Percentiles rank a stretch among this genome's conserved stretches.
phyloP scores from a whole-genome alignment of 2,797 vertebrate genomes.

The Clarias laeviceps region DNA sequence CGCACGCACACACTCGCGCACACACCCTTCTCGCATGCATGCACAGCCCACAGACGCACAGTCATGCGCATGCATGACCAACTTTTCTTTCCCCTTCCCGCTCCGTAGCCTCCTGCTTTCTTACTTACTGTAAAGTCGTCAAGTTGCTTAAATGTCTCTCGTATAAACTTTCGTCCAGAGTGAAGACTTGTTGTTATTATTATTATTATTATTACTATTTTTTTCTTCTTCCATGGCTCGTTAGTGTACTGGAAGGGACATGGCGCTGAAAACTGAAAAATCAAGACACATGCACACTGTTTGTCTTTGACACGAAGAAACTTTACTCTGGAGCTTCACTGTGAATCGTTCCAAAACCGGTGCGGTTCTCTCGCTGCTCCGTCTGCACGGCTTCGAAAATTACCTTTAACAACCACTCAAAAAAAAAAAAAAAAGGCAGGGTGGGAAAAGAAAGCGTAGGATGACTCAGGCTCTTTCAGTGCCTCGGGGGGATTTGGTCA shows the following conservation, averaged over 20 bases:
- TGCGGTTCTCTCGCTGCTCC: background rate
- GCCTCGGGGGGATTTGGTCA: slow-evolving; percentile 44
- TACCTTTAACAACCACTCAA: slow-evolving; percentile 62
- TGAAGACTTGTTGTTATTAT: slow-evolving; percentile 52
- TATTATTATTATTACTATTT: slow-evolving; percentile 31
- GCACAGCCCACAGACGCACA: slow-evolving; percentile 46
- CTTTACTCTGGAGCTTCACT: background rate
- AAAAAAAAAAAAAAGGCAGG: slow-evolving; percentile 5
- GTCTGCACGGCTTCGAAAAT: slow-evolving; percentile 54
- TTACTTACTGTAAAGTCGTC: background rate
- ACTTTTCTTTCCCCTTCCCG: slow-evolving; percentile 2
- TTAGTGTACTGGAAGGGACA: background rate
- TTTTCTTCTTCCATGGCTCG: slow-evolving; percentile 6
- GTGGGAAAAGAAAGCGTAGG: slow-evolving; percentile 50
- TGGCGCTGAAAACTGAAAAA: background rate
- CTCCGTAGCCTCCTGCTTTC: background rate
- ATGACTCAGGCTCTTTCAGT: slow-evolving; percentile 61
- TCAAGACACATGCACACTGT: background rate
- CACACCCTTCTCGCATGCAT: slow-evolving; percentile 53
- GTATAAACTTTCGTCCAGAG: slow-evolving; percentile 56
- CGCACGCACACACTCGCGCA: slow-evolving; percentile 59
- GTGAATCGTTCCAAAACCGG: slow-evolving; percentile 1
- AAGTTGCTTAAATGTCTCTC: slow-evolving; percentile 24
- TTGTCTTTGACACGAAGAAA: background rate
- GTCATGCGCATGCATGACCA: slow-evolving; percentile 43